Percentiles rank a stretch among this genome's conserved stretches.
These are phyloP conservation scores for Therioaphis trifolii DNA, from an alignment of 2,888 invertebrate species.

Conservation along the genomic window DNA sequence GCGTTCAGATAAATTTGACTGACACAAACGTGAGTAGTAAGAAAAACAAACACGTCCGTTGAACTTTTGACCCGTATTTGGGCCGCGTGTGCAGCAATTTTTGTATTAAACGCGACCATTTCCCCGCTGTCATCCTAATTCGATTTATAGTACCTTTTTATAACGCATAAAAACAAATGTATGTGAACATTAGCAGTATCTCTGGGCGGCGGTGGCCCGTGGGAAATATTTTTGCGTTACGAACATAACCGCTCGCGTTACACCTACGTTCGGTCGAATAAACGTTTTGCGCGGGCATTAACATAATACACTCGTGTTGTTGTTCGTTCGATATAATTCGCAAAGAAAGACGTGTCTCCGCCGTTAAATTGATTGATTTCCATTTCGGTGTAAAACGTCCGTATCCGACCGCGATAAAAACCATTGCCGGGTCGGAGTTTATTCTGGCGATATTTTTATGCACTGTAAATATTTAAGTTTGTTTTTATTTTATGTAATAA, in stretches of 20 bases:
- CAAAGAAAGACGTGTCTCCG: background rate
- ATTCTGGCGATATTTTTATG: too few relatives aligned
- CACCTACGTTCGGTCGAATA: background rate
- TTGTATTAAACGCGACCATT: constrained; percentile 5
- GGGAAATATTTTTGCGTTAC: background rate
- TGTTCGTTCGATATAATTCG: background rate
- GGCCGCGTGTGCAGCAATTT: background rate
- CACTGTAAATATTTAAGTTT: too few relatives aligned
- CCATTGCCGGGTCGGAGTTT: too few relatives aligned
- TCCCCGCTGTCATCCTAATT: constrained; percentile 26
- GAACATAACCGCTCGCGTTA: background rate
- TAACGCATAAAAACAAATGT: background rate
- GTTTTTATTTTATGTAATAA: too few relatives aligned
- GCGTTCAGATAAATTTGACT: constrained; percentile 39
- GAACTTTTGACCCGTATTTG: constrained; percentile 33
- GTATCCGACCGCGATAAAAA: too few relatives aligned
- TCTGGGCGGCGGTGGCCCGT: too few relatives aligned
- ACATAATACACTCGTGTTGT: background rate
- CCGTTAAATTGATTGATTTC: too few relatives aligned
- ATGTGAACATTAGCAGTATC: background rate
- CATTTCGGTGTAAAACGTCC: too few relatives aligned
- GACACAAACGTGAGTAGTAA: background rate
- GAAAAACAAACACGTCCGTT: constrained; percentile 28
- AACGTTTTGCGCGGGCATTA: background rate
- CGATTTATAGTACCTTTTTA: constrained; percentile 37